Base-by-base conservation (phyloP, 2,888 invertebrate species). In the Tipula vernalis region DNA sequence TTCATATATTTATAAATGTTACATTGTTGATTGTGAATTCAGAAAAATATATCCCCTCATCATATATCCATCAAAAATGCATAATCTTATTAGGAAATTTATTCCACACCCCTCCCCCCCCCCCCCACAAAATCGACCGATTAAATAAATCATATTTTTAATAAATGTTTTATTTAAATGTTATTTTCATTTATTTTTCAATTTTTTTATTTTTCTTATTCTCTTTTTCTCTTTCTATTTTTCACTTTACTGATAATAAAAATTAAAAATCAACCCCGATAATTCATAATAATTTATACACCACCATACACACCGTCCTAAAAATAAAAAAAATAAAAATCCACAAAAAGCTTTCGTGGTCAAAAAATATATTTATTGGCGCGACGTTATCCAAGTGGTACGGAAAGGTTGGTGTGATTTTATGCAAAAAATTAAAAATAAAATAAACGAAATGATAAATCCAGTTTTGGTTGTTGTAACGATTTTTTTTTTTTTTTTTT, bases 291-390 rank as follows among this genome's bases (percentile, higher is more conserved):
- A 42, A 36, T 12, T 85, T 10, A 18, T n/a, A 18, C 42, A 86
- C 18, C 28, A 86, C 39, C n/a, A n/a, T n/a, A 39, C 84, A 84
- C 39, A 39, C 39, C 39, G 39, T 39, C 5, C 3, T 6, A 39
- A 39, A 39, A 84, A 84, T 47, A 85, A 86, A 28, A 39, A 39
- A 39, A 44, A 86, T 28, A 28, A 83, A 39, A 15, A 36, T 47
- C 71, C 39, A 18, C 12, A 87, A 88, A 86, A 89, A 89, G 89
- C 88, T 89, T 89, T 88, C 89, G 89, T 88, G 89, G 89, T 88
- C 89, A 89, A 89, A 89, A 89, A 88, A 89, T 89, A 87, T 89
- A 89, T 88, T 89, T 89, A 88, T 89, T 89, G 89, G 89, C 89
- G 88, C 88, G 89, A 88, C 89, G 89, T 88, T 89, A 89, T 89